Evolutionary conservation across 2,113 vertebrate species (phyloP).

Genomic region (Potamarius usumacintae): DNA sequence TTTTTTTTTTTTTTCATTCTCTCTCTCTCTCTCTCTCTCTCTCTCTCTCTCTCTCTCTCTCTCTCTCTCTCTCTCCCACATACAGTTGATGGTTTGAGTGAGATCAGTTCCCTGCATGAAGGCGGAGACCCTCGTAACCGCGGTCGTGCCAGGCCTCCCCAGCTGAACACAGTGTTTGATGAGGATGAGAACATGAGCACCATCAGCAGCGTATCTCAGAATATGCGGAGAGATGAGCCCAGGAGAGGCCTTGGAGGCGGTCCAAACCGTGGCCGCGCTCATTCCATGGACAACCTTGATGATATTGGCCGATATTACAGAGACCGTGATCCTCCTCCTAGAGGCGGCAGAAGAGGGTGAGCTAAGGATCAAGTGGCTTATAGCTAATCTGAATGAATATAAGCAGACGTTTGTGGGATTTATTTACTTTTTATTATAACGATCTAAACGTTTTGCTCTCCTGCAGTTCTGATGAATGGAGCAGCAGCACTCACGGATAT

Average conservation of each 20-base stretch:
- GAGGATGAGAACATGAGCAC: conserved; percentile 77
- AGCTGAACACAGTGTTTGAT: conserved; percentile 65
- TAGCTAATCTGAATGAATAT: not conserved
- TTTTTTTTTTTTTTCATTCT: too few relatives aligned
- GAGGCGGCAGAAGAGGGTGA: conserved; percentile 72
- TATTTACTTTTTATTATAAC: not conserved
- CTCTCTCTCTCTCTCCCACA: not conserved
- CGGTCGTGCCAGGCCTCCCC: conserved; percentile 70
- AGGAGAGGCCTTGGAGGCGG: conserved; percentile 37
- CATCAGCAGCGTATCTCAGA: conserved; percentile 78
- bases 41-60: not conserved
- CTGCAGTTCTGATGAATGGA: conserved; percentile 71
- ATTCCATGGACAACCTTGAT: conserved; percentile 84
- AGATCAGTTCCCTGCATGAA: conserved; percentile 85
- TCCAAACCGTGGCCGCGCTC: conserved; percentile 66
- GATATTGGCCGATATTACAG: conserved; percentile 67
- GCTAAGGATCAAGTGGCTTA: conserved; percentile 16
- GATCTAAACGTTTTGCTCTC: not conserved
- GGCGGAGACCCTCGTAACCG: conserved; percentile 66
- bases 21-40: not conserved
- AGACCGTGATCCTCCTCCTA: conserved; percentile 56
- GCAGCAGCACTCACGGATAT: conserved; percentile 65
- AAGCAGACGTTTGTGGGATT: not conserved
- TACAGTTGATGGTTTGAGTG: conserved; percentile 79
- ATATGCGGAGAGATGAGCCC: conserved; percentile 61